Percentiles rank a stretch among this genome's conserved stretches.
These are phyloP conservation scores for Gymnoscopelus microlampas DNA, from an alignment of 2,797 vertebrate genomes.

Conservation along the genomic window DNA sequence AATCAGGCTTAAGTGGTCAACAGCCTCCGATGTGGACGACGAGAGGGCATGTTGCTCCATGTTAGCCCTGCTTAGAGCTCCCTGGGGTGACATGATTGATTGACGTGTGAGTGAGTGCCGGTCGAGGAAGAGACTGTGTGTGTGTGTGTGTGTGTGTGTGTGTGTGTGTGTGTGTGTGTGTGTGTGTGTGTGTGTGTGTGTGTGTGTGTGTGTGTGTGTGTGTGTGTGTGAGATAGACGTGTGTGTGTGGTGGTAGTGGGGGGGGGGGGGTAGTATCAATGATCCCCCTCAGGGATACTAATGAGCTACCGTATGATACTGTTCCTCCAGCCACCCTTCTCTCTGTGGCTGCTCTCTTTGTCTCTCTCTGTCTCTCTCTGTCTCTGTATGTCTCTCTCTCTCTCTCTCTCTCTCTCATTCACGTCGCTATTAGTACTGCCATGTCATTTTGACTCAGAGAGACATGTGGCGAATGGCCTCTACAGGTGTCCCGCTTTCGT, in stretches of 20 bases:
- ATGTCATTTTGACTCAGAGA: no score
- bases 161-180: no score
- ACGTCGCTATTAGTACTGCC: no score
- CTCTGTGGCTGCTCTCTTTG: not conserved
- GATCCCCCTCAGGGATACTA: conserved; percentile 30
- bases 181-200: no score
- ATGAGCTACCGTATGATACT: conserved; percentile 26
- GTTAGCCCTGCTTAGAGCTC: conserved; percentile 32
- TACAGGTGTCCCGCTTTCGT: no score
- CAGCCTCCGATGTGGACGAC: conserved; percentile 31
- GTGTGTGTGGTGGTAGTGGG: not conserved
- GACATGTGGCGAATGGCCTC: no score
- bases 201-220: no score
- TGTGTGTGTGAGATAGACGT: no score
- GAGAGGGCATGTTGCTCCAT: conserved; percentile 31
- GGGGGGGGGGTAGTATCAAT: not conserved
- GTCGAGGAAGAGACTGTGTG: no score
- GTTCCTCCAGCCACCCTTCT: conserved; percentile 2
- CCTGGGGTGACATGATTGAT: conserved; percentile 45
- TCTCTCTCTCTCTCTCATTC: not conserved
- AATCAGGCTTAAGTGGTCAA: conserved; percentile 37
- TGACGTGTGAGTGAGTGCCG: conserved; percentile 1
- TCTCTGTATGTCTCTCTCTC: not conserved
- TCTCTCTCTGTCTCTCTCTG: conserved; percentile 8
- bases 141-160: no score